Evolutionary conservation across 2,113 vertebrate species (phyloP).

Genomic region (Sorex fumeus): DNA sequence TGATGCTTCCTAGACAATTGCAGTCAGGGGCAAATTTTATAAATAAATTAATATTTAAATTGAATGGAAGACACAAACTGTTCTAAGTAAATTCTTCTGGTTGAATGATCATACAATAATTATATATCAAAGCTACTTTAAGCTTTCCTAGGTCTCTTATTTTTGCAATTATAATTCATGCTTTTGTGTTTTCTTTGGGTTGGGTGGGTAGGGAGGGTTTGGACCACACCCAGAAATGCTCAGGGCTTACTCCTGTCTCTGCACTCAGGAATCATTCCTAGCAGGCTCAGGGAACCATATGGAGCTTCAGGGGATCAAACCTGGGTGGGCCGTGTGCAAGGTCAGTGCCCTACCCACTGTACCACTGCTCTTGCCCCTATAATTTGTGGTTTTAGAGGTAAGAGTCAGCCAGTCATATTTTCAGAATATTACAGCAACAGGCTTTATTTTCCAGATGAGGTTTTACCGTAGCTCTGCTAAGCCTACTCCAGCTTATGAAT

Average conservation of each 20-base stretch:
- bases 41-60: neutral
- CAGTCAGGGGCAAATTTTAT: neutral
- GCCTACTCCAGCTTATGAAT: neutral
- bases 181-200: neutral
- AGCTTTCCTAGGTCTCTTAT: neutral
- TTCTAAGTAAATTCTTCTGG: conserved; percentile 30
- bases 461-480: neutral
- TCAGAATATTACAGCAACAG: neutral
- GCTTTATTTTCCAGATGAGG: neutral
- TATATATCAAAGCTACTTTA: neutral
- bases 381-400: neutral
- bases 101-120: neutral
- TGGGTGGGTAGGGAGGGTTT: too few relatives aligned
- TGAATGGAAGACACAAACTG: neutral
- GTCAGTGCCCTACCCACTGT: too few relatives aligned
- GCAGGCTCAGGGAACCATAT: too few relatives aligned
- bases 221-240: too few relatives aligned
- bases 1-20: neutral
- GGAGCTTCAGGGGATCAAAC: too few relatives aligned
- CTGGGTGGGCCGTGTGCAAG: too few relatives aligned
- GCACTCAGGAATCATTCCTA: too few relatives aligned
- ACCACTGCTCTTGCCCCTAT: neutral
- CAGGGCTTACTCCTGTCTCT: too few relatives aligned
- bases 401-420: neutral
- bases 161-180: conserved; percentile 8